Conservation (phyloP, 2,888 invertebrate species). For the Myopa testacea region DNA sequence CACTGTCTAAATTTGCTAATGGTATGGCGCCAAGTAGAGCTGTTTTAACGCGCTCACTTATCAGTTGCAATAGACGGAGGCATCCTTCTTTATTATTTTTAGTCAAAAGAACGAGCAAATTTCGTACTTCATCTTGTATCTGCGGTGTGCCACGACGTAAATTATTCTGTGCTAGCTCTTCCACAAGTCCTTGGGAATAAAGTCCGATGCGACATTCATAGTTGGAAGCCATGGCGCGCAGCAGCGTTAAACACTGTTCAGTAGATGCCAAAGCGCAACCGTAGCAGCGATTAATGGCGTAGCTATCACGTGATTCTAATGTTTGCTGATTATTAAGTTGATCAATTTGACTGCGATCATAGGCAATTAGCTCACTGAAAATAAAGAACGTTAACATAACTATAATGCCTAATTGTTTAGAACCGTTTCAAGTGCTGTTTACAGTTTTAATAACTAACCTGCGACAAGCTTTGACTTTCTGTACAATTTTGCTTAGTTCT, state of each 20-base stretch:
- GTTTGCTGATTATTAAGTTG: conserved; percentile 52
- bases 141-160: conserved; percentile 86
- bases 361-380: conserved; percentile 85
- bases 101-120: conserved; percentile 88
- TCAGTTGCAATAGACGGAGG: conserved; percentile 70
- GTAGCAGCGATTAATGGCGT: conserved; percentile 77
- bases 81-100: conserved; percentile 89
- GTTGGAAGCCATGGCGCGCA: conserved; percentile 89
- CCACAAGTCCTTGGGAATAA: conserved; percentile 87
- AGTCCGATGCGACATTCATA: conserved; percentile 79
- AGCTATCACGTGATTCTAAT: conserved; percentile 56
- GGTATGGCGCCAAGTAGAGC: conserved; percentile 83
- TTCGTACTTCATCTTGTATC: conserved; percentile 89
- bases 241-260: conserved; percentile 91
- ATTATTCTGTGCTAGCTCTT: conserved; percentile 91
- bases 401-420: not conserved
- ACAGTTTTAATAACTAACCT: conserved; percentile 68
- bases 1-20: conserved; percentile 77
- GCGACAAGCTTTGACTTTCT: conserved; percentile 91
- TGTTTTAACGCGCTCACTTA: conserved; percentile 86
- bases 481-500: conserved; percentile 89
- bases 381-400: not conserved
- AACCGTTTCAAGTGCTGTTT: not conserved
- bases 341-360: conserved; percentile 83
- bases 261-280: conserved; percentile 92